phyloP scores from a whole-genome alignment of 2,113 vertebrate genomes.

The Cebus imitator region DNA sequence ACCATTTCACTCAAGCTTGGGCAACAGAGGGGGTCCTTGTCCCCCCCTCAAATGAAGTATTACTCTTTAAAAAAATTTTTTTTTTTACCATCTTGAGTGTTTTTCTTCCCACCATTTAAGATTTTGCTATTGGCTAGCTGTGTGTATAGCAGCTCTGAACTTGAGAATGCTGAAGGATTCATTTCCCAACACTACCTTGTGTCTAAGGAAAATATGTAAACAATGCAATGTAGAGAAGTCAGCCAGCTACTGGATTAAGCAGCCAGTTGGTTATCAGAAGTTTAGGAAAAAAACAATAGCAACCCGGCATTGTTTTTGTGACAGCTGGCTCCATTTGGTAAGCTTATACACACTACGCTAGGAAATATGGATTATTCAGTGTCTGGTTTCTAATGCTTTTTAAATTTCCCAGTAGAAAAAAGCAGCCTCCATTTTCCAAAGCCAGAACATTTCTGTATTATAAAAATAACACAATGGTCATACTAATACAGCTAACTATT shows the following conservation, averaged over 20 bases:
- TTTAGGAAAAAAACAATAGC: neutral
- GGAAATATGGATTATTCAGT: neutral
- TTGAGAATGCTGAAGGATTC: neutral
- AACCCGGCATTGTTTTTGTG: neutral
- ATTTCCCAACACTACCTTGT: neutral
- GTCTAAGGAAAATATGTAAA: slow-evolving; percentile 46
- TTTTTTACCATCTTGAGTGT: neutral
- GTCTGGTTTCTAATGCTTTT: neutral
- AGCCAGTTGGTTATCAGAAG: neutral
- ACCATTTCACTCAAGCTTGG: too few relatives aligned
- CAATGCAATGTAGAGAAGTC: slow-evolving; percentile 13
- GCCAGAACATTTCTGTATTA: neutral
- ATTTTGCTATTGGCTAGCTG: neutral
- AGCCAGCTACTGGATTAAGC: neutral
- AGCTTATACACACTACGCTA: neutral
- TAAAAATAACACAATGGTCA: neutral
- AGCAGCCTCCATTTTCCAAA: neutral
- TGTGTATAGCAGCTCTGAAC: neutral
- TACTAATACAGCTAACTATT: neutral
- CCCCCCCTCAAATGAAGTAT: neutral
- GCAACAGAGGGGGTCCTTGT: too few relatives aligned
- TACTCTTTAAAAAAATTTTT: neutral
- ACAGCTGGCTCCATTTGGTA: slow-evolving; percentile 56
- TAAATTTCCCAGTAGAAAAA: neutral
- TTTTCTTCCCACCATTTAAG: neutral